Evolutionary conservation across 1,140 invertebrate species (phyloP).

Genomic region (Panulirus ornatus): DNA sequence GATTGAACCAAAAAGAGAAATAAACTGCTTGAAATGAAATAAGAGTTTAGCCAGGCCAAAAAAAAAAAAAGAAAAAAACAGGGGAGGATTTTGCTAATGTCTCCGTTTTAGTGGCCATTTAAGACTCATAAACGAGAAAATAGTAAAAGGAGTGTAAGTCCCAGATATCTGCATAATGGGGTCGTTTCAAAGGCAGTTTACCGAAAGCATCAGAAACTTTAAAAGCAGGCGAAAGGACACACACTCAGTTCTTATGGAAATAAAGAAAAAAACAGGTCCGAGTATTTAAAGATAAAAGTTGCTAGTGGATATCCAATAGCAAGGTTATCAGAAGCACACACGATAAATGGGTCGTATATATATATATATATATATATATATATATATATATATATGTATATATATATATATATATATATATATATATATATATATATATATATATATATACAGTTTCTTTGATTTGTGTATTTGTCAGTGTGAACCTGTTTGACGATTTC

Average conservation of each 20-base stretch:
- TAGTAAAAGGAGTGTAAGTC: constrained; percentile 46
- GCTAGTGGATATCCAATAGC: not conserved
- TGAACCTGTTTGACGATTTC: too few species aligned
- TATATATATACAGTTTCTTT: not conserved
- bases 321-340: not conserved
- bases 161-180: constrained; percentile 51
- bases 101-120: constrained; percentile 20
- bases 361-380: constrained; percentile 10
- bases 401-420: constrained; percentile 15
- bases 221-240: constrained; percentile 11
- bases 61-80: not conserved
- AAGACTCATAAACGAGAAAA: constrained; percentile 45
- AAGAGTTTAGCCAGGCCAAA: not conserved
- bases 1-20: too few species aligned
- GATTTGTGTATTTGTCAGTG: too few species aligned
- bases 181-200: constrained; percentile 44
- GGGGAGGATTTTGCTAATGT: not conserved
- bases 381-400: constrained; percentile 38
- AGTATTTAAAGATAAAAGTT: not conserved
- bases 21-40: not conserved
- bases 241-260: not conserved
- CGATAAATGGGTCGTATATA: not conserved
- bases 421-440: constrained; percentile 16
- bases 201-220: constrained; percentile 55
- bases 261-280: not conserved